Evolutionary conservation across 2,888 invertebrate genomes (phyloP).

Genomic region (Synanthedon formicaeformis): DNA sequence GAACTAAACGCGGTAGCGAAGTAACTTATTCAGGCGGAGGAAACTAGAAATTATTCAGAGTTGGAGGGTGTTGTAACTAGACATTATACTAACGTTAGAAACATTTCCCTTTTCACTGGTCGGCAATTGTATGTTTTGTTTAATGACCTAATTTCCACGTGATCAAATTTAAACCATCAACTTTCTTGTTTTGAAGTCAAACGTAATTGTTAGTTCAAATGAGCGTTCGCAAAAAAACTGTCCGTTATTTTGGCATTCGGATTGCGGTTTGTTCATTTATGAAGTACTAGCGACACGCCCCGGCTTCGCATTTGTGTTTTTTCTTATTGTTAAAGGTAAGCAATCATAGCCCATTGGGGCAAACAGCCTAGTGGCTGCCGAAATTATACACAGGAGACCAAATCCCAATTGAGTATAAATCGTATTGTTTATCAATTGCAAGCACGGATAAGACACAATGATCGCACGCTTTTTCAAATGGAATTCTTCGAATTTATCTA

Average conservation of each 20-base stretch:
- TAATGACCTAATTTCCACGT: constrained; percentile 30
- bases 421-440: no score
- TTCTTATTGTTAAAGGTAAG: no score
- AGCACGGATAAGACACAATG: no score
- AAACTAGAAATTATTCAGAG: constrained; percentile 52
- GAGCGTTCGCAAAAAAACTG: constrained; percentile 33
- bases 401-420: no score
- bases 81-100: no score
- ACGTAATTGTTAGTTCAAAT: constrained; percentile 29
- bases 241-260: constrained; percentile 36
- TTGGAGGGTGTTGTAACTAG: constrained; percentile 28
- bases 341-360: no score
- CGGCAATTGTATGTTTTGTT: constrained; percentile 19
- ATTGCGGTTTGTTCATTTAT: constrained; percentile 40
- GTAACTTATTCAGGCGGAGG: constrained; percentile 57
- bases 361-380: no score
- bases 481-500: no score
- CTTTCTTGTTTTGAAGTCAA: constrained; percentile 31
- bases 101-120: no score
- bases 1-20: constrained; percentile 28
- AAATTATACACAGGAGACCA: no score
- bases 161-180: constrained; percentile 29
- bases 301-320: no score
- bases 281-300: neutral
- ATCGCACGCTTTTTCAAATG: no score